Conservation (phyloP, 2,888 invertebrate genomes). For the Cepaea hortensis region DNA sequence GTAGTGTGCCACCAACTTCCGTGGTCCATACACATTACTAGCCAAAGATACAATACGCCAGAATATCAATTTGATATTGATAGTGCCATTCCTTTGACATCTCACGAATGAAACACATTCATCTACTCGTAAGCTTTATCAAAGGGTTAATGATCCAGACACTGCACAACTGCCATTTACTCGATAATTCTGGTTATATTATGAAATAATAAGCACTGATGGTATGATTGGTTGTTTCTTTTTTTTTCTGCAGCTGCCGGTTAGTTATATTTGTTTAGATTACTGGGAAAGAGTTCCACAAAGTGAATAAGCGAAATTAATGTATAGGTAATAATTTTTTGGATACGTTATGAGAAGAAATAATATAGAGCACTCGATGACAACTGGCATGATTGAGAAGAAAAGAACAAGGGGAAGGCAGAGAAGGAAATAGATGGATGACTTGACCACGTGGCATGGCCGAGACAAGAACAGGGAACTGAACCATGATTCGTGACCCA, state of each 20-base stretch:
- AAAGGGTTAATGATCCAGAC: not conserved
- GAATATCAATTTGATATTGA: not conserved
- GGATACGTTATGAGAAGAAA: too few species aligned
- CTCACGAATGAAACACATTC: not conserved
- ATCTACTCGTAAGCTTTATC: not conserved
- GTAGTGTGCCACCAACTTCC: not conserved
- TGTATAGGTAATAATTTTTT: too few species aligned
- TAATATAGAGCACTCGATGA: too few species aligned
- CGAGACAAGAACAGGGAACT: too few species aligned
- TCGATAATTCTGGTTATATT: not conserved
- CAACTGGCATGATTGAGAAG: too few species aligned
- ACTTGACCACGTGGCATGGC: too few species aligned
- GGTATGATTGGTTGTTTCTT: not conserved
- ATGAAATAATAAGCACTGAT: not conserved
- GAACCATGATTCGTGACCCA: too few species aligned
- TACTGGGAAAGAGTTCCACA: too few species aligned
- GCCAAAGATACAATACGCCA: not conserved
- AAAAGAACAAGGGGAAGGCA: too few species aligned
- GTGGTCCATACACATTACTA: not conserved
- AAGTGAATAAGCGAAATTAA: too few species aligned
- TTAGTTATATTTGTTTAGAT: too few species aligned
- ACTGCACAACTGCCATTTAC: not conserved
- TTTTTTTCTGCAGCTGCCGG: not conserved
- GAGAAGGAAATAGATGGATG: too few species aligned
- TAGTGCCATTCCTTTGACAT: not conserved